Evolutionary conservation across 2,113 vertebrate species (phyloP).

Genomic region (Syngnathoides biaculeatus): DNA sequence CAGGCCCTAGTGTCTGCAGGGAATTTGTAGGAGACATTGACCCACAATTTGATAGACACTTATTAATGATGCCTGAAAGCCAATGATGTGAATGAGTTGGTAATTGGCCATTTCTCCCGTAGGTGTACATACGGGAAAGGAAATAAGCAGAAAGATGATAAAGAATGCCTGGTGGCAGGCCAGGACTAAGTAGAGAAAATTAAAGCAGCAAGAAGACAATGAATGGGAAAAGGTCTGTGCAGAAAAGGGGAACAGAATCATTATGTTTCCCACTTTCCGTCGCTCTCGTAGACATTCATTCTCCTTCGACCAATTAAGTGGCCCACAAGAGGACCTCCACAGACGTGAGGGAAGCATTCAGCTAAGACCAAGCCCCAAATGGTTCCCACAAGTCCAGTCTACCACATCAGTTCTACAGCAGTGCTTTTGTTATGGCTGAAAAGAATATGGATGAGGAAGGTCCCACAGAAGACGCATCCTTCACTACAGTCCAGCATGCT

Average conservation of each 20-base stretch:
- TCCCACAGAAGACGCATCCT: conserved; percentile 44
- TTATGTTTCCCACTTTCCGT: conserved; percentile 44
- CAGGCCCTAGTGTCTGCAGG: neutral
- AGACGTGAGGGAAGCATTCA: conserved; percentile 47
- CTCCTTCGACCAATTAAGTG: conserved; percentile 66
- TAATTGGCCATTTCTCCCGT: conserved; percentile 29
- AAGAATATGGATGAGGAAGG: conserved; percentile 32
- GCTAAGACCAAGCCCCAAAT: conserved; percentile 45
- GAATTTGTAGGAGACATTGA: neutral
- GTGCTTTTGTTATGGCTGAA: conserved; percentile 23
- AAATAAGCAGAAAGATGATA: conserved; percentile 6
- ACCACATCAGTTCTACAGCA: conserved; percentile 43
- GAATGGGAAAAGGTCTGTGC: conserved; percentile 29
- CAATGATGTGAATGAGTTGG: conserved; percentile 44
- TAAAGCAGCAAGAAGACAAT: conserved; percentile 22
- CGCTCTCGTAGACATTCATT: conserved; percentile 40
- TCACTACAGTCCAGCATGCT: conserved; percentile 45
- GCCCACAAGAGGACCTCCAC: conserved; percentile 47
- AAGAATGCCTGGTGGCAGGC: neutral
- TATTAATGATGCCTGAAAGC: neutral
- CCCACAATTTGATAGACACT: neutral
- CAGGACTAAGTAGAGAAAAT: conserved; percentile 4
- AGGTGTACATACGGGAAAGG: no score
- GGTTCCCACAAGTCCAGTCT: conserved; percentile 68
- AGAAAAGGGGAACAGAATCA: conserved; percentile 22